Percentiles rank a stretch among this genome's conserved stretches.
Conservation (phyloP, 2,113 vertebrate genomes). For the Dendrocopos noguchii region DNA sequence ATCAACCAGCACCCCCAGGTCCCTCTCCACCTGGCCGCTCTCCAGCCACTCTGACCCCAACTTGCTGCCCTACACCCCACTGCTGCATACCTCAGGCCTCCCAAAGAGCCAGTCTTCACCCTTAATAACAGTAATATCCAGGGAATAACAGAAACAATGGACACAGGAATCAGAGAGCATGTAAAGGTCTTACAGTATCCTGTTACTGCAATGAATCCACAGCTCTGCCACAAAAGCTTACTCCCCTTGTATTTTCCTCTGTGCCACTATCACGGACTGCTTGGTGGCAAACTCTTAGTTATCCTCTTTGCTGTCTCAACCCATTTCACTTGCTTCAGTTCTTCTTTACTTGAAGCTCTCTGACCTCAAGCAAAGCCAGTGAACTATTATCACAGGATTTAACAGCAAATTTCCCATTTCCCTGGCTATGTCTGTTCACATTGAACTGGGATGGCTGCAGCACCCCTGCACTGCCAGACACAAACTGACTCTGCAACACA, state of each 20-base stretch:
- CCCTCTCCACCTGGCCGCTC: no score
- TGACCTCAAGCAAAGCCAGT: background rate
- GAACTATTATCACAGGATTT: background rate
- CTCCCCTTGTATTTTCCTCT: background rate
- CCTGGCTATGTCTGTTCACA: fast-evolving
- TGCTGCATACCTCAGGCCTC: background rate
- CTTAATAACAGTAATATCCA: background rate
- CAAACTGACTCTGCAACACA: background rate
- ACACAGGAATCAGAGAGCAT: background rate
- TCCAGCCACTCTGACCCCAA: no score
- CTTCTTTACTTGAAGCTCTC: background rate
- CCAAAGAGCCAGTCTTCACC: background rate
- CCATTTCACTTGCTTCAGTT: background rate
- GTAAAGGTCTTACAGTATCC: background rate
- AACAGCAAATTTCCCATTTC: background rate
- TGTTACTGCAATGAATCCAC: fast-evolving
- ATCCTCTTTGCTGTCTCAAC: background rate
- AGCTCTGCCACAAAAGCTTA: background rate
- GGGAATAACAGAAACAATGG: background rate
- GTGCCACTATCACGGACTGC: background rate
- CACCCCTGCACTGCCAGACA: background rate
- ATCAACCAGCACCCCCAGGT: no score
- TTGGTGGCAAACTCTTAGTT: background rate
- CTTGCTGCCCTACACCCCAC: background rate
- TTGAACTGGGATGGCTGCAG: fast-evolving